Evolutionary conservation across 53 echinoderm and acorn worm species (phyloP), one percentile per base, ranked within the genome.

Genomic region (Hippasteria phrygiana): DNA sequence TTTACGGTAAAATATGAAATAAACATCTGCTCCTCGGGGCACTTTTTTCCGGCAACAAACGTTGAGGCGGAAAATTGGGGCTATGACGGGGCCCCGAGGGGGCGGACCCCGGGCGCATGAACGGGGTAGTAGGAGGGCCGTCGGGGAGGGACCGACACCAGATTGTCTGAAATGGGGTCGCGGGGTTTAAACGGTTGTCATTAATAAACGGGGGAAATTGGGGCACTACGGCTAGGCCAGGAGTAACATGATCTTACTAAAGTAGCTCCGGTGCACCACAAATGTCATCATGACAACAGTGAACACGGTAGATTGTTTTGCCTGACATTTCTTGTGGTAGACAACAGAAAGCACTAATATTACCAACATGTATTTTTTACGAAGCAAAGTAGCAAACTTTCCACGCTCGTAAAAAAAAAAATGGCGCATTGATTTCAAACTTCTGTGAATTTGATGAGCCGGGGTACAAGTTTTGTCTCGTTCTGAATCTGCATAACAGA

Each of bases 11-110:
- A 66, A 82, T 46, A 71, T 29, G 36, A 71, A 71, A 50, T n/a
- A 45, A 85, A 85, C 85, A 85, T 85, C 85, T 85, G 85, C 53
- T 71, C 34, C 4, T 70, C 5, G 33, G 51, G n/a, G 66, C 81
- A 27, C 17, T 78, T 20, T 10, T n/a, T 40, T 22, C 18, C 16
- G 40, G 24, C 22, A 24, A 43, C 51, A 59, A 80, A 27, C 62
- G 62, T 26, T 41, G 63, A 80, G 40, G 62, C 42, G 80, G 43
- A 43, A 29, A 80, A 40, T 79, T 41, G 62, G 62, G 56, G 55
- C 43, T 50, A 32, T 20, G 53, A 0, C 20, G 53, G 27, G 20
- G 5, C 77, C 78, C 80, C 41, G 16, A 73, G 43, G 43, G 73
- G 73, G 41, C 20, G 26, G 73, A 7, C 26, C 69, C 37, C 10